Conservation (phyloP, 2,113 vertebrate species). For the cat (Felis catus) region F.catus_Fca126_mat1.0 CM031411.1:12302501-12303000, state of each 20-base stretch:
- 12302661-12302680: no score
- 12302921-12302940: constrained; percentile 16
- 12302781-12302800: no score
- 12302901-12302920: neutral
- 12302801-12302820: no score
- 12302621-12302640: neutral
- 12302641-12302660: neutral
- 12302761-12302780: no score
- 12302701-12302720: no score
- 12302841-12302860: no score
- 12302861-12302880: no score
- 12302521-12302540: neutral
- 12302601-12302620: constrained; percentile 2
- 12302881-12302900: no score
- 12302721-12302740: no score
- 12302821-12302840: no score
- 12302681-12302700: no score
- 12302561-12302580: neutral
- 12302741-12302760: no score
- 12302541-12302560: neutral
- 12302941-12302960: neutral
- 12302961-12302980: neutral
- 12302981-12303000: constrained; percentile 8
- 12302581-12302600: neutral
- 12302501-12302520: neutral